A percentile compares a stretch with the other conserved stretches of the same genome.
Evolutionary conservation across 2,113 vertebrate species (phyloP).

Genomic region (Rhea americana): DNA sequence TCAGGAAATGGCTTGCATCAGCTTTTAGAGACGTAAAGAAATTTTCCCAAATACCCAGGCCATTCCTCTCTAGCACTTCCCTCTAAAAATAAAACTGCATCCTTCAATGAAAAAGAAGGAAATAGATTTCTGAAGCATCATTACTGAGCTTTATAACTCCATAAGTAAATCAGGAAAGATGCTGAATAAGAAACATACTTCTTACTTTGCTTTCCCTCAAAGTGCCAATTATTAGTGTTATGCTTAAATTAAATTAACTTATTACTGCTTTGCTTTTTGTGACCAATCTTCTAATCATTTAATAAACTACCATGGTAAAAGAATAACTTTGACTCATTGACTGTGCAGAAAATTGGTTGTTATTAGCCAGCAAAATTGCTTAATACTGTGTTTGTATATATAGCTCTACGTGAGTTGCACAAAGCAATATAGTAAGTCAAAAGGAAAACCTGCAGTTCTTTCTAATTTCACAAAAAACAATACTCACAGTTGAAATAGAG

Average conservation of each 20-base stretch:
- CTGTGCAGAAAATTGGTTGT: neutral
- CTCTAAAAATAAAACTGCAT: constrained; percentile 4
- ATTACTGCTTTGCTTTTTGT: neutral
- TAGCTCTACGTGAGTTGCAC: neutral
- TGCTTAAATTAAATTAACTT: neutral
- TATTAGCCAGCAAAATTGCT: neutral
- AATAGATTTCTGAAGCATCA: neutral
- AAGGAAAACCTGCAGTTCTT: neutral
- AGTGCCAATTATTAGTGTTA: neutral
- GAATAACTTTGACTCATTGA: neutral
- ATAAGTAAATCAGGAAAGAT: neutral
- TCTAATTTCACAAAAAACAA: neutral
- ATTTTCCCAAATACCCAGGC: constrained; percentile 17
- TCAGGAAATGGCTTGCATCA: neutral
- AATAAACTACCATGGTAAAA: neutral
- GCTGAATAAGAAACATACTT: neutral
- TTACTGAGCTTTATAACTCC: neutral
- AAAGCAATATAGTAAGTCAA: neutral
- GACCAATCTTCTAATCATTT: neutral
- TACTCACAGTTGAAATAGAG: neutral
- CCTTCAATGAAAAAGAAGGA: neutral
- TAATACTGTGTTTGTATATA: neutral
- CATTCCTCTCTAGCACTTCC: neutral
- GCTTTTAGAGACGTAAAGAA: constrained; percentile 25
- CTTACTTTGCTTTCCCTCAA: neutral